Percentiles rank a stretch among this genome's conserved stretches.
Evolutionary conservation across 2,888 invertebrate species (phyloP).

Genomic region (Encarsia formosa): DNA sequence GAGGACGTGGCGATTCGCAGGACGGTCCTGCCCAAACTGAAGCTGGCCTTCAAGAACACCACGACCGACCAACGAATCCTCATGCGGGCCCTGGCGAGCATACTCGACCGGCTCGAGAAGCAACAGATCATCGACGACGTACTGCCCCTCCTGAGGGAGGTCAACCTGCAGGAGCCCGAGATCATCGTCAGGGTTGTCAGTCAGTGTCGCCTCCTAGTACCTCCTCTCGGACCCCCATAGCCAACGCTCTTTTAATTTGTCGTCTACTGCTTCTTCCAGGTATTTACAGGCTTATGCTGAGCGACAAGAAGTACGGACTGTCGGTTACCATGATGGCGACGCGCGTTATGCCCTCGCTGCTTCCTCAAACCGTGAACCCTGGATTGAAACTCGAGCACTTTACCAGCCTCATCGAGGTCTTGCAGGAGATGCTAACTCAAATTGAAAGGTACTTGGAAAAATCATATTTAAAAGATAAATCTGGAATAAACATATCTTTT

Average conservation of each 20-base stretch:
- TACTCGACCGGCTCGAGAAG: constrained; percentile 79
- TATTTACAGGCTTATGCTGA: constrained; percentile 85
- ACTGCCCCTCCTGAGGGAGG: constrained; percentile 80
- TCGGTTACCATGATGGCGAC: constrained; percentile 90
- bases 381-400: constrained; percentile 79
- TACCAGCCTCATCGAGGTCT: constrained; percentile 71
- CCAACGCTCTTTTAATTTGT: background rate
- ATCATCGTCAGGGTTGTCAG: constrained; percentile 87
- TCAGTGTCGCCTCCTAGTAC: constrained; percentile 60
- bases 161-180: constrained; percentile 82
- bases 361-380: constrained; percentile 90
- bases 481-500: too few relatives aligned
- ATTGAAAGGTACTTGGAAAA: constrained; percentile 68
- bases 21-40: constrained; percentile 80
- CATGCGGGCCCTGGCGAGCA: constrained; percentile 72
- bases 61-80: constrained; percentile 75
- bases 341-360: constrained; percentile 85
- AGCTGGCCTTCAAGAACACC: constrained; percentile 74
- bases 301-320: constrained; percentile 85
- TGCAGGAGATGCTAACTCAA: constrained; percentile 89
- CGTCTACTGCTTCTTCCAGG: constrained; percentile 57
- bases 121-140: constrained; percentile 87
- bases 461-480: too few relatives aligned
- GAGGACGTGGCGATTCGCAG: constrained; percentile 76
- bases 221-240: constrained; percentile 28